Base-by-base conservation (phyloP, 1,140 invertebrate species). In the Pseudachorutes palmiensis region DNA sequence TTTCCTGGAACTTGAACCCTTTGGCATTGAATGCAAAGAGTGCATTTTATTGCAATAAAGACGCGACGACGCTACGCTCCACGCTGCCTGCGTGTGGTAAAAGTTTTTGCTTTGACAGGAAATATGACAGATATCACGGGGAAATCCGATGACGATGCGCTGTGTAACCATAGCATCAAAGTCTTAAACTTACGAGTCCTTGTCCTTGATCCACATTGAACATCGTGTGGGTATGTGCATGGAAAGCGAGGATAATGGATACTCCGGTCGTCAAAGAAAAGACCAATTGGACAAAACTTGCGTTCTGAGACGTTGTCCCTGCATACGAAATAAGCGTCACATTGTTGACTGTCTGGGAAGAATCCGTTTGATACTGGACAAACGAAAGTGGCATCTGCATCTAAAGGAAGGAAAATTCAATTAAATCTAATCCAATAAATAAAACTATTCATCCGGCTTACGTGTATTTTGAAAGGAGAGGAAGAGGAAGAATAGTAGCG, bases 211-310 rank as follows among this genome's bases (percentile, higher is more conserved):
- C 81, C 79, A 76, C 91, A 93, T 65, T 88, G 82, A 2, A 92
- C 86, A 66, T 92, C 89, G 22, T 86, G 86, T 14, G 90, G 90
- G 77, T 92, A 92, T 68, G 88, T 85, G 74, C 91, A 71, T 9
- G 89, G 89, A 74, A 89, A 92, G 33, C 85, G 82, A 9, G 72
- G 67, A 58, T 85, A 86, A 51, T 83, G 77, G 1, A 84, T 83
- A 0, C 82, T 82, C 28, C 87, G 85, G 14, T 88, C 83, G 76
- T 92, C 91, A 79, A 89, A 94, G 0, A 90, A 79, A 0, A 93
- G 80, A 45, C 92, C 91, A 74, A 93, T 91, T 0, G 90, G 89
- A 69, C 92, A 94, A 1, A 87, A 73, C 74, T 89, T 89, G 75
- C 89, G 83, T 74, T 87, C 85, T 0, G 85, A 77, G 14, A 86